These are phyloP conservation scores for Himalopsyche tibetana DNA, from an alignment of 2,888 invertebrate genomes.

Conservation along the genomic window DNA sequence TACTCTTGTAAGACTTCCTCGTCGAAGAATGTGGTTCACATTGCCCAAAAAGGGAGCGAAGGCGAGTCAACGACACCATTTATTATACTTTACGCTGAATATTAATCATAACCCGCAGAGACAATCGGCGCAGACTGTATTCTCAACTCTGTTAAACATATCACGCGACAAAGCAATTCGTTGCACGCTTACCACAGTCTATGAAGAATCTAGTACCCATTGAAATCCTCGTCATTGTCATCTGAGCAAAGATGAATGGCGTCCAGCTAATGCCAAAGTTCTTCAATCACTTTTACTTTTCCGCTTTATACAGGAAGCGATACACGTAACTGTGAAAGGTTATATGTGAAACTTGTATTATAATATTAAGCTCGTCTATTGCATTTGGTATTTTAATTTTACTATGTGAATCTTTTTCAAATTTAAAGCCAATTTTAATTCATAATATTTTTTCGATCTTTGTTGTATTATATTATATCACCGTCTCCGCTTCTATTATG, in stretches of 20 bases:
- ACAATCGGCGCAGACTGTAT: slow-evolving; percentile 6
- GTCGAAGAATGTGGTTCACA: slow-evolving; percentile 26
- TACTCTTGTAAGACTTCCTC: slow-evolving; percentile 24
- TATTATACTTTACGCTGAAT: not conserved
- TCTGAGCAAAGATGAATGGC: not conserved
- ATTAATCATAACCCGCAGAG: slow-evolving; percentile 9
- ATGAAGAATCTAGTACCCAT: not conserved
- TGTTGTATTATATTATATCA: too few species aligned
- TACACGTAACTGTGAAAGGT: too few species aligned
- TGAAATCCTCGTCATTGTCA: not conserved
- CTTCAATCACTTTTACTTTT: slow-evolving; percentile 11
- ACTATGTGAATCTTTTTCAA: too few species aligned
- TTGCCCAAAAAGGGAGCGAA: slow-evolving; percentile 26
- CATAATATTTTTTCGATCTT: too few species aligned
- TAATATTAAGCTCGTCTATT: too few species aligned
- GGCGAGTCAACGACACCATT: slow-evolving; percentile 22
- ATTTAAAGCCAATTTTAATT: too few species aligned
- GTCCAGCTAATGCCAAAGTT: slow-evolving; percentile 23
- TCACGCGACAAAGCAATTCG: slow-evolving; percentile 10
- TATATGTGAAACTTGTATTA: too few species aligned
- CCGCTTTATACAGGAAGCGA: not conserved
- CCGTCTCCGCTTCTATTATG: too few species aligned
- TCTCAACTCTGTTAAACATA: not conserved
- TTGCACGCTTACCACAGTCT: not conserved
- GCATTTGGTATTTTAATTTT: too few species aligned